Evolutionary conservation across 2,888 invertebrate species (phyloP).

Genomic region (Branchipolynoe longqiensis): DNA sequence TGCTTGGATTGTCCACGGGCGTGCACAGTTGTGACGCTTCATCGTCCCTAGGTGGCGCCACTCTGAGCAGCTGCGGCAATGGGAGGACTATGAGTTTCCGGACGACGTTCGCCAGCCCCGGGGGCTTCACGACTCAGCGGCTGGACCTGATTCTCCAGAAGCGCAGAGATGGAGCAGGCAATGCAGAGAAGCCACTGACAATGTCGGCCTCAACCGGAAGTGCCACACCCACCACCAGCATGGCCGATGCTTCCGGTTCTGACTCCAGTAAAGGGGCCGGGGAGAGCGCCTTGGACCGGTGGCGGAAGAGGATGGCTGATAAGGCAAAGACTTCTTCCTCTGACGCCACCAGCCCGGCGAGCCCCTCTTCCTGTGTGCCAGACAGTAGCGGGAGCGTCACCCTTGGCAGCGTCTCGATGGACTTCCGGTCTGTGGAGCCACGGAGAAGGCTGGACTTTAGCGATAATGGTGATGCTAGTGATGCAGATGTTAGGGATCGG

Average conservation of each 20-base stretch:
- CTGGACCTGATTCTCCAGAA: constrained; percentile 51
- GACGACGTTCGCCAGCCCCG: constrained; percentile 32
- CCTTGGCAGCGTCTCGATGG: background rate
- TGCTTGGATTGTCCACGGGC: too few species aligned
- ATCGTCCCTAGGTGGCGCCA: too few species aligned
- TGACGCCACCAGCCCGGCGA: background rate
- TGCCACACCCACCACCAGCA: background rate
- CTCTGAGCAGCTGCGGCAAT: too few species aligned
- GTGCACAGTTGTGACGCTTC: too few species aligned
- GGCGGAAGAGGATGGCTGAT: constrained; percentile 29
- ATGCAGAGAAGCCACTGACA: background rate
- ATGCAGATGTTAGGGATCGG: too few species aligned
- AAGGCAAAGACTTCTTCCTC: background rate
- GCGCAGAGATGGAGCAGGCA: background rate
- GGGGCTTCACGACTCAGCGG: constrained; percentile 44
- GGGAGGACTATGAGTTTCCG: constrained; percentile 55
- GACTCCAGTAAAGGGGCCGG: background rate
- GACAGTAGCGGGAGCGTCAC: background rate
- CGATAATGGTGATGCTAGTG: background rate
- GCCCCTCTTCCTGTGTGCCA: background rate
- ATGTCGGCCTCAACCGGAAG: background rate
- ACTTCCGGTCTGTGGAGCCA: too few species aligned
- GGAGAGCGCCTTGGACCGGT: constrained; percentile 32
- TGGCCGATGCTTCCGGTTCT: background rate
- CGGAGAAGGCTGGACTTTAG: constrained; percentile 21